Conservation (phyloP, 1,140 invertebrate species). For the Uloborus diversus region DNA sequence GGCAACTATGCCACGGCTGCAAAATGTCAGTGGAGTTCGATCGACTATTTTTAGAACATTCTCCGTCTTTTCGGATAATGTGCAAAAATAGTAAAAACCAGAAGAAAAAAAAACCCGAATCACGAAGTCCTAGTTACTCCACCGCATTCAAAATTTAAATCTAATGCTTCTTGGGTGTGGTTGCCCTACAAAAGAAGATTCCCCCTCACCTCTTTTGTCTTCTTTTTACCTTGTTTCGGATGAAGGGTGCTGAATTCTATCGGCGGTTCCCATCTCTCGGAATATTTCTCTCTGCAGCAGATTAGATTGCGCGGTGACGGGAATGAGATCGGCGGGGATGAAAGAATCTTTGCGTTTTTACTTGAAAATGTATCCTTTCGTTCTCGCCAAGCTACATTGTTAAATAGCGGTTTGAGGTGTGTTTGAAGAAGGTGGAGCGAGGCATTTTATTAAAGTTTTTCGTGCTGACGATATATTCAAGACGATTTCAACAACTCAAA, state of each 20-base stretch:
- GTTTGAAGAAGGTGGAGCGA: no score
- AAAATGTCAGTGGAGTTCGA: constrained; percentile 41
- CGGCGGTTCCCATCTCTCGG: not conserved
- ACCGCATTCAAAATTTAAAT: constrained; percentile 51
- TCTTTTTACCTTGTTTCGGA: constrained; percentile 7
- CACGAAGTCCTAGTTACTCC: constrained; percentile 29
- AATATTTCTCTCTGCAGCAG: not conserved
- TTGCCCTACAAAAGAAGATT: constrained; percentile 27
- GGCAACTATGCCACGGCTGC: not conserved
- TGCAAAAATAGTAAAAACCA: constrained; percentile 44
- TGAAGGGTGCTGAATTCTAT: constrained; percentile 41
- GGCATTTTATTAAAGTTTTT: no score
- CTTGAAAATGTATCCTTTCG: no score
- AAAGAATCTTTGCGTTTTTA: no score
- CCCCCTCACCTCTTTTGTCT: not conserved
- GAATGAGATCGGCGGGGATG: no score
- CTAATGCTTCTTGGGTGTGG: constrained; percentile 48
- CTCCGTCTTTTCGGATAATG: constrained; percentile 24
- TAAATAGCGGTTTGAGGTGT: no score
- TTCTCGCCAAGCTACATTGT: no score
- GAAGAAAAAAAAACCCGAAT: constrained; percentile 16
- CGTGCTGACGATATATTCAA: no score
- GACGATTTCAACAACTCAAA: no score
- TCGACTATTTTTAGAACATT: constrained; percentile 39
- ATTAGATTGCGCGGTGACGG: no score